phyloP scores from a whole-genome alignment of 2,888 invertebrate genomes.

The Hirtodrosophila cameraria region DNA sequence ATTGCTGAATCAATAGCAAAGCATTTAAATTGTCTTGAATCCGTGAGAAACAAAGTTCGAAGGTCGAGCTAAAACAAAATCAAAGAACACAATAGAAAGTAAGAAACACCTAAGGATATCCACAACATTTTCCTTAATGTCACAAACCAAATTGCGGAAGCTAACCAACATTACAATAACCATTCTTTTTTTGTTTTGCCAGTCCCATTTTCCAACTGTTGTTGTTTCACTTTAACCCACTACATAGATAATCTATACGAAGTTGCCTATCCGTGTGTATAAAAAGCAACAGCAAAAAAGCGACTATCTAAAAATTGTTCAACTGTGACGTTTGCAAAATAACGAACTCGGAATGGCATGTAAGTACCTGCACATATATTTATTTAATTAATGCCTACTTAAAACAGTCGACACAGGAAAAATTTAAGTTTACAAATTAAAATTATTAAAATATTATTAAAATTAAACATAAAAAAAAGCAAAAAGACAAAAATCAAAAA shows the following conservation, averaged over 20 bases:
- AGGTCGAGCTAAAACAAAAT: constrained; percentile 30
- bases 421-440: no score
- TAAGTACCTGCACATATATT: no score
- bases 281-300: constrained; percentile 29
- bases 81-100: constrained; percentile 37
- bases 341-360: constrained; percentile 19
- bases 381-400: no score
- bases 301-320: constrained; percentile 51
- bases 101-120: constrained; percentile 25
- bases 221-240: constrained; percentile 21
- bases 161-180: constrained; percentile 63
- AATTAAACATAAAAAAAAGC: no score
- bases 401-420: no score
- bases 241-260: constrained; percentile 19
- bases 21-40: not conserved
- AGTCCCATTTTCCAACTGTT: constrained; percentile 24
- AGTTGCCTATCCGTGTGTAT: constrained; percentile 21
- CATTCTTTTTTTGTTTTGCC: constrained; percentile 44
- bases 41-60: constrained; percentile 1
- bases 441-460: no score
- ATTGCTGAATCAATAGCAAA: not conserved
- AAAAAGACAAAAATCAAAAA: no score
- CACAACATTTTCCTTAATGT: constrained; percentile 59
- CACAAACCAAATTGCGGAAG: constrained; percentile 56
- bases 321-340: constrained; percentile 41